phyloP scores from a whole-genome alignment of 2,888 invertebrate genomes.

The Cataglyphis albicans region DNA sequence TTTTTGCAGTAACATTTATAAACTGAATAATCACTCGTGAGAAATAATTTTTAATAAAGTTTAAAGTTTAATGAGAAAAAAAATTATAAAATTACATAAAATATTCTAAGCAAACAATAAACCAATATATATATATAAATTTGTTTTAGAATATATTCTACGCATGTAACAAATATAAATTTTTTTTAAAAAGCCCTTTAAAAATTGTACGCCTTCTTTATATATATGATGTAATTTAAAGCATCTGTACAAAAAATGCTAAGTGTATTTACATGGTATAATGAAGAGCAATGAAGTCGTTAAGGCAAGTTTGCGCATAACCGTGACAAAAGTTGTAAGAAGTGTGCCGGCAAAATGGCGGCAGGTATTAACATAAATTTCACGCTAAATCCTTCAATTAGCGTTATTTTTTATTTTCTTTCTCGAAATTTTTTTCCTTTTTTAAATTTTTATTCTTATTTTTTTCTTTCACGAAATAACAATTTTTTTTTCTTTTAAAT shows the following conservation, averaged over 20 bases:
- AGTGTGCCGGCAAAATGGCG: background rate
- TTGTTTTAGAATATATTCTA: background rate
- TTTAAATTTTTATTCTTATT: too few species aligned
- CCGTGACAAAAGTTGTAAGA: background rate
- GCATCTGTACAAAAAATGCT: background rate
- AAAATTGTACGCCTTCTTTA: background rate
- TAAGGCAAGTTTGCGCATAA: background rate
- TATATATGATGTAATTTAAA: background rate
- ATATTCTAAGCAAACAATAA: background rate
- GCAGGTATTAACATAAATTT: background rate
- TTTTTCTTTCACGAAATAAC: too few species aligned
- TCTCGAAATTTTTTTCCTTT: too few species aligned
- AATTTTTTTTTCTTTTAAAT: too few species aligned
- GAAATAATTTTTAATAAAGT: constrained; percentile 7
- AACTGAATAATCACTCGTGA: background rate
- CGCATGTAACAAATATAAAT: background rate
- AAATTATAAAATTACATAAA: background rate
- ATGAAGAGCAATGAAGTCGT: background rate
- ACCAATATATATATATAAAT: background rate
- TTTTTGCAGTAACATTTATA: constrained; percentile 20
- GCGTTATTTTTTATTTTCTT: background rate
- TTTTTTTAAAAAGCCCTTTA: background rate
- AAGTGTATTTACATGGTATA: background rate
- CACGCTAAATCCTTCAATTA: background rate
- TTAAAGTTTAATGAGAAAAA: background rate